Percentiles rank a stretch among this genome's conserved stretches.
These are phyloP conservation scores for Erinaceus europaeus DNA, from an alignment of 2,113 vertebrate species.

Conservation along the genomic window DNA sequence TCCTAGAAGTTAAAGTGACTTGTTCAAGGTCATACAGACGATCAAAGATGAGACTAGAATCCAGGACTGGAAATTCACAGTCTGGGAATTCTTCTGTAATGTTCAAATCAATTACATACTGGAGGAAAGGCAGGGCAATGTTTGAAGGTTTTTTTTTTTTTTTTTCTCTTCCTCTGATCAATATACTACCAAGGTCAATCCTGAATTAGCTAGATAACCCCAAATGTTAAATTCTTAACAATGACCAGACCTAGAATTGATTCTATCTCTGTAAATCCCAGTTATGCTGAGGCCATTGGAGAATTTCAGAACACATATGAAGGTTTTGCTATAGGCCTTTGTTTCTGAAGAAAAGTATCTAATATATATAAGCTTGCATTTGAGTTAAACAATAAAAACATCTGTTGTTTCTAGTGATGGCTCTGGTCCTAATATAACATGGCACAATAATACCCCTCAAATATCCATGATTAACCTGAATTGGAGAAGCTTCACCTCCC, in stretches of 20 bases:
- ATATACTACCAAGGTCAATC: constrained; percentile 34
- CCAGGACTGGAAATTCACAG: neutral
- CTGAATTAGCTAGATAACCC: constrained; percentile 35
- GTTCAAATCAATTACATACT: neutral
- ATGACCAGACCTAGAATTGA: constrained; percentile 1
- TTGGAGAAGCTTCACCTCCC: neutral
- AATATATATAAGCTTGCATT: constrained; percentile 50
- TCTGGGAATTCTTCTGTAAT: neutral
- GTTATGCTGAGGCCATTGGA: constrained; percentile 16
- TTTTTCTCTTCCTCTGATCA: neutral
- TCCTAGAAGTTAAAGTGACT: neutral
- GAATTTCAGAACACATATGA: constrained; percentile 22
- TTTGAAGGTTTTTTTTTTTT: neutral
- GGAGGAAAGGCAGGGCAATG: neutral
- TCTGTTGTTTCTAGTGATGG: constrained; percentile 46
- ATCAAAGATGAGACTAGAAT: neutral
- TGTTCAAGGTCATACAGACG: neutral
- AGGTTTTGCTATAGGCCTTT: constrained; percentile 38
- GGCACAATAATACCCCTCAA: constrained; percentile 60
- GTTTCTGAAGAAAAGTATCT: constrained; percentile 47
- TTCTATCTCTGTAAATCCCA: constrained; percentile 28
- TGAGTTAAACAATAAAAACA: constrained; percentile 55
- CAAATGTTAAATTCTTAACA: constrained; percentile 39
- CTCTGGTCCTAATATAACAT: constrained; percentile 41
- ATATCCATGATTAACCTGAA: constrained; percentile 62